A percentile compares a stretch with the other conserved stretches of the same genome.
Conservation (phyloP, 2,113 vertebrate species). For the Tachysurus vachellii region DNA sequence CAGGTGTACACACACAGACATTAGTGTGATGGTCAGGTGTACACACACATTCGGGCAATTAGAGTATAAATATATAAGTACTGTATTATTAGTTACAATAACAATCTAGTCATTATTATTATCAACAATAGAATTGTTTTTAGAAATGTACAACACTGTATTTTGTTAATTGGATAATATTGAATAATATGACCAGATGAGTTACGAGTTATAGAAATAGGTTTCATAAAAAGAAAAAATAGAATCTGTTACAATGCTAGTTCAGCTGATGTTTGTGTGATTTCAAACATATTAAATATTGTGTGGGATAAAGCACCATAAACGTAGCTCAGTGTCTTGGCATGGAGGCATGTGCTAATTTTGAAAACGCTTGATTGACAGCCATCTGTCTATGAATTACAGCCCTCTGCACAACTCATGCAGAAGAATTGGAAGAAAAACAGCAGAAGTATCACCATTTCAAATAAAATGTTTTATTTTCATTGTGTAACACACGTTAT, state of each 20-base stretch:
- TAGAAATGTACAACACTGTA: neutral
- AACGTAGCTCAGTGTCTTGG: neutral
- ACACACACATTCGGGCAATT: neutral
- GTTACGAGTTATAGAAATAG: neutral
- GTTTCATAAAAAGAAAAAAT: neutral
- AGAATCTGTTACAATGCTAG: neutral
- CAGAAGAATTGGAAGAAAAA: neutral
- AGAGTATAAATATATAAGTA: neutral
- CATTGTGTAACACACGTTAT: neutral
- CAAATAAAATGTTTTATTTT: neutral
- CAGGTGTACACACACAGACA: too few relatives aligned
- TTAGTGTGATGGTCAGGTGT: too few relatives aligned
- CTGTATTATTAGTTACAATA: neutral
- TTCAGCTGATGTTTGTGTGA: neutral
- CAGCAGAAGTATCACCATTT: neutral
- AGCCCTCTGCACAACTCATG: neutral
- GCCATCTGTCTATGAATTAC: neutral
- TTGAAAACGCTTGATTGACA: neutral
- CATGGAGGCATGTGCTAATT: neutral
- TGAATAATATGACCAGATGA: neutral
- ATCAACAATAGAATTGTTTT: neutral
- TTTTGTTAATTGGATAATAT: neutral
- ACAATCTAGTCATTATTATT: neutral
- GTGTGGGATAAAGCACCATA: neutral
- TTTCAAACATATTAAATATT: neutral